Evolutionary conservation across 2,797 vertebrate species (phyloP), one percentile per base, ranked within the genome.

Genomic region (Petrocephalus sullivani): DNA sequence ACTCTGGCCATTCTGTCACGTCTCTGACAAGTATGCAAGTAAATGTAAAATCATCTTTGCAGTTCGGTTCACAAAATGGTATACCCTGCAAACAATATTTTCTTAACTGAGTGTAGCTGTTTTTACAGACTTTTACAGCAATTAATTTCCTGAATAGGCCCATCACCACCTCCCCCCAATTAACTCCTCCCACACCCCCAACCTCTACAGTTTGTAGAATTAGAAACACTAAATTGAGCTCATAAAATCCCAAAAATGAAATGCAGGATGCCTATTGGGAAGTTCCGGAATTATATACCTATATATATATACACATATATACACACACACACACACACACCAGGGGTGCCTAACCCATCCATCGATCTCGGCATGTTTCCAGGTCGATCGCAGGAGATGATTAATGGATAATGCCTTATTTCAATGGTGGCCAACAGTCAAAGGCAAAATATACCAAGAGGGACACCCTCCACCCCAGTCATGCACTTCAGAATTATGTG

Each of bases 1-100:
- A 92, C 90, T 93, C 87, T 85, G 49, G 88, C 88, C 91, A 91
- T 89, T 92, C 87, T 92, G 90, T 90, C 90, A 88, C 19, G 21
- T 64, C 19, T 16, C 60, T 16, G 21, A 64, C 21, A 23, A 16
- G 60, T n/a, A 6, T 64, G 21, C 60, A 64, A 64, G 0, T 16
- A n/a, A 64, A 12, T 64, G 60, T 64, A 21, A 64, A 64, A 64
- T 64, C 3, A 91, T 12, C 54, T 56, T 56, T 56, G 54, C 2
- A 56, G 14, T 16, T 56, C 0, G 9, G 9, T 8, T 16, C 49
- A 51, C 46, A 28, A 28, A 28, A 28, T 28, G 28, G 28, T 28
- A 28, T 28, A 28, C 37, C 37, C 37, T 41, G 37, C 37, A 51
- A 51, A 51, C 7, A 67, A 67, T 67, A 67, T 67, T 67, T 67